A percentile compares a stretch with the other conserved stretches of the same genome.
These are phyloP conservation scores for Leiothrix lutea DNA, from an alignment of 2,113 vertebrate genomes.

Conservation along the genomic window DNA sequence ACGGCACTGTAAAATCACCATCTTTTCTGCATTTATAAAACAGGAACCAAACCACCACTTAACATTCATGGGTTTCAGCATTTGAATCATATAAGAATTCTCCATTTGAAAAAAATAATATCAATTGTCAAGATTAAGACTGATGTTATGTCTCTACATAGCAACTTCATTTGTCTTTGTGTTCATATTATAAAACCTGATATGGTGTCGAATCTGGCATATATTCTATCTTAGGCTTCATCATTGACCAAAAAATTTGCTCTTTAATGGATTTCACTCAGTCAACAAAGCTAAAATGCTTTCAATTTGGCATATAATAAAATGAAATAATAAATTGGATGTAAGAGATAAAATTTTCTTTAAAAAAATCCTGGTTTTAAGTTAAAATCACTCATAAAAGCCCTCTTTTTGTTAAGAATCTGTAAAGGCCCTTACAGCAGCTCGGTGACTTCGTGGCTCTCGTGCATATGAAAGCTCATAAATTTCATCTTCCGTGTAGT, in stretches of 20 bases:
- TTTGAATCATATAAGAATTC: neutral
- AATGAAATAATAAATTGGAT: neutral
- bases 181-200: neutral
- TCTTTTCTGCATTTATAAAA: neutral
- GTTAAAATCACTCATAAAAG: neutral
- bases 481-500: constrained; percentile 96
- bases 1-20: neutral
- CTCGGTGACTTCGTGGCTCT: constrained; percentile 88
- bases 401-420: neutral
- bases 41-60: neutral
- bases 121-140: neutral
- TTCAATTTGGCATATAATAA: neutral
- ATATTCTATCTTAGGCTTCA: neutral
- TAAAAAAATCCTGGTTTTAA: neutral
- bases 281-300: neutral
- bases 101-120: neutral
- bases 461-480: constrained; percentile 94
- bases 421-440: constrained; percentile 79
- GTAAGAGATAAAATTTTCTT: neutral
- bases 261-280: neutral
- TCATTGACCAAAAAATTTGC: neutral
- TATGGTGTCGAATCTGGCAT: neutral
- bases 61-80: neutral
- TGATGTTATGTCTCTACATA: neutral
- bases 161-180: neutral